phyloP scores from a whole-genome alignment of 2,888 invertebrate genomes.

The Drosophila kanekoi region DNA sequence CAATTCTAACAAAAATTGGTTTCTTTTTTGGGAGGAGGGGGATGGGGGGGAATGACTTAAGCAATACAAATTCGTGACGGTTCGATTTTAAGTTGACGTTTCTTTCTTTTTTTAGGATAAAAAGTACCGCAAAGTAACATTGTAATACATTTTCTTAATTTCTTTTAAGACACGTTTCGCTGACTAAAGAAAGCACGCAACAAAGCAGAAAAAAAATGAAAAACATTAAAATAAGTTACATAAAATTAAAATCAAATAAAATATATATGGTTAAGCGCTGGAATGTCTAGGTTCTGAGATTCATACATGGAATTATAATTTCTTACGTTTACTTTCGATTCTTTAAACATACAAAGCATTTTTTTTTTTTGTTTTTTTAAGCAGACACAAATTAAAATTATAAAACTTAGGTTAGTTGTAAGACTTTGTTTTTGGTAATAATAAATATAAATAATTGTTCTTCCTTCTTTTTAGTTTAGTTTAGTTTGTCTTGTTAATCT shows the following conservation, averaged over 20 bases:
- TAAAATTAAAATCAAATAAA: slow-evolving; percentile 19
- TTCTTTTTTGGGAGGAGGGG: slow-evolving; percentile 7
- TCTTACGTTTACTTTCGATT: neutral
- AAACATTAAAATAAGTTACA: slow-evolving; percentile 50
- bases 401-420: slow-evolving; percentile 20
- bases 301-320: slow-evolving; percentile 28
- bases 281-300: slow-evolving; percentile 53
- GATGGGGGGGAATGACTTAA: slow-evolving; percentile 42
- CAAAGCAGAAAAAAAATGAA: slow-evolving; percentile 30
- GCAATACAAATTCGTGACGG: slow-evolving; percentile 72
- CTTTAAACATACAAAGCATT: slow-evolving; percentile 23
- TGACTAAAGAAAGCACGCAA: slow-evolving; percentile 51
- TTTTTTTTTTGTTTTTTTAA: neutral
- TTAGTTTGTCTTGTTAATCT: neutral
- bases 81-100: slow-evolving; percentile 54
- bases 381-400: slow-evolving; percentile 47
- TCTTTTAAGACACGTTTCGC: slow-evolving; percentile 73
- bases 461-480: neutral
- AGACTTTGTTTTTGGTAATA: slow-evolving; percentile 20
- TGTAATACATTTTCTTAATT: slow-evolving; percentile 58
- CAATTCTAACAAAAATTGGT: slow-evolving; percentile 59
- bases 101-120: slow-evolving; percentile 52
- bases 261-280: slow-evolving; percentile 23
- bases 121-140: slow-evolving; percentile 64
- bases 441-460: slow-evolving; percentile 48